These are phyloP conservation scores for Diacarnus erythraeanus DNA, from an alignment of 37 sponge, comb jelly and placozoan genomes.

Conservation along the genomic window DNA sequence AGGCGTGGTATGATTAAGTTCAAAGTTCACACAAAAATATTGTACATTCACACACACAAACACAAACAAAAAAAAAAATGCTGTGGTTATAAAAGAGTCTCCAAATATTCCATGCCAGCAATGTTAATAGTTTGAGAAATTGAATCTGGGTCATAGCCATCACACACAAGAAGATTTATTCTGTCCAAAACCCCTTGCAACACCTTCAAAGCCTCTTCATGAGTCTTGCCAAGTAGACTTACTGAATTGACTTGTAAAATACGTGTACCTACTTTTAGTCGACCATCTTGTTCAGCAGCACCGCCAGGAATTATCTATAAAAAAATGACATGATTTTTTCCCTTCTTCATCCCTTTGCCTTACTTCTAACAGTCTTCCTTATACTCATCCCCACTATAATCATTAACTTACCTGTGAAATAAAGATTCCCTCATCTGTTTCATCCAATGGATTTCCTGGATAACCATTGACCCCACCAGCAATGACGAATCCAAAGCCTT, in stretches of 20 bases:
- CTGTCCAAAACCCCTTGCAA: constrained; percentile 60
- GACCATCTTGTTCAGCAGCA: constrained; percentile 54
- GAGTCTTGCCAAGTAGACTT: constrained; percentile 66
- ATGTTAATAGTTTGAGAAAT: background rate
- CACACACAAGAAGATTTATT: constrained; percentile 63
- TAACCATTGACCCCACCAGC: constrained; percentile 68
- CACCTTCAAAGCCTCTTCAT: constrained; percentile 51
- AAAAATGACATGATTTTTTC: background rate
- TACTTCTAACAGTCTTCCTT: too few relatives aligned
- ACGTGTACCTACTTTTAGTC: constrained; percentile 61
- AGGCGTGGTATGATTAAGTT: background rate
- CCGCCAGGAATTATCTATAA: constrained; percentile 66
- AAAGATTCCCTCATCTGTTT: constrained; percentile 77
- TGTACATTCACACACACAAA: too few relatives aligned
- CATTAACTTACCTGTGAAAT: constrained; percentile 72
- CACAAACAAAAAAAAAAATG: background rate
- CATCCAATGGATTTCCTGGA: constrained; percentile 70
- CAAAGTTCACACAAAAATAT: background rate
- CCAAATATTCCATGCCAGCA: constrained; percentile 9
- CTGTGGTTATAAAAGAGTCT: background rate
- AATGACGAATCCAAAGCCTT: constrained; percentile 73
- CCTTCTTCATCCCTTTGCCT: too few relatives aligned
- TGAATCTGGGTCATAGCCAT: constrained; percentile 54
- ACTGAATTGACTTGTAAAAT: constrained; percentile 71
- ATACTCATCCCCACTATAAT: too few relatives aligned